These are phyloP conservation scores for Drosophila robusta DNA, from an alignment of 2,888 invertebrate species.

Conservation along the genomic window DNA sequence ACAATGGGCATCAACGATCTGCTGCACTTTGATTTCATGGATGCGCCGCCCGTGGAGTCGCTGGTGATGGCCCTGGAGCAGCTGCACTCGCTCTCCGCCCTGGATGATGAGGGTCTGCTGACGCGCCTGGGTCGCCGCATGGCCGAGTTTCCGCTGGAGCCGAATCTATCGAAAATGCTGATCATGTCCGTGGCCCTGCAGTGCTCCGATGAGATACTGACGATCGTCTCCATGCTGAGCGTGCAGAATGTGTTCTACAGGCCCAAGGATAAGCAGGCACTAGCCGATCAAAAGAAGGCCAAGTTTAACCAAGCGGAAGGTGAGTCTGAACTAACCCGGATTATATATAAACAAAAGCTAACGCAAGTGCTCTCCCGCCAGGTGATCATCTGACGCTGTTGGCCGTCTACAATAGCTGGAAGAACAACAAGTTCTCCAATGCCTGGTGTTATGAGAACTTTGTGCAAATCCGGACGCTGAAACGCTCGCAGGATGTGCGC, in stretches of 20 bases:
- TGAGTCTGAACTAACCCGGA: conserved; percentile 19
- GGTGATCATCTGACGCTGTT: conserved; percentile 97
- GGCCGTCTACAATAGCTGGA: conserved; percentile 99
- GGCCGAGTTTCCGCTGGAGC: conserved; percentile 99
- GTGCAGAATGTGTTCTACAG: conserved; percentile 99
- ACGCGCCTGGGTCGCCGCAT: conserved; percentile 94
- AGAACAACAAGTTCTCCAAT: conserved; percentile 99
- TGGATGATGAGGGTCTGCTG: conserved; percentile 96
- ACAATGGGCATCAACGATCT: conserved; percentile 99
- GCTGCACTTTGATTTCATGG: conserved; percentile 99
- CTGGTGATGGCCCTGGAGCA: conserved; percentile 99
- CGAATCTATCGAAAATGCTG: conserved; percentile 98
- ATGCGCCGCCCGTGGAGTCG: conserved; percentile 98
- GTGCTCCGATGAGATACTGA: conserved; percentile 99
- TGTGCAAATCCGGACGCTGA: conserved; percentile 97
- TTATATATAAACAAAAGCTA: too few species aligned
- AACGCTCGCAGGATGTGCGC: conserved; percentile 98
- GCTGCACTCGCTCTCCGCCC: conserved; percentile 97
- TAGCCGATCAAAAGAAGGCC: conserved; percentile 99
- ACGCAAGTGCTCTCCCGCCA: conserved; percentile 4
- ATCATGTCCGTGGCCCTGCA: conserved; percentile 99
- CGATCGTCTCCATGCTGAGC: conserved; percentile 99
- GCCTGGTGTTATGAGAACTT: conserved; percentile 99
- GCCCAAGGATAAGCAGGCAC: conserved; percentile 97
- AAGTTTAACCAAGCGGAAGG: conserved; percentile 99